Evolutionary conservation across 1,140 invertebrate genomes (phyloP).

Genomic region (Polypedilum vanderplanki): DNA sequence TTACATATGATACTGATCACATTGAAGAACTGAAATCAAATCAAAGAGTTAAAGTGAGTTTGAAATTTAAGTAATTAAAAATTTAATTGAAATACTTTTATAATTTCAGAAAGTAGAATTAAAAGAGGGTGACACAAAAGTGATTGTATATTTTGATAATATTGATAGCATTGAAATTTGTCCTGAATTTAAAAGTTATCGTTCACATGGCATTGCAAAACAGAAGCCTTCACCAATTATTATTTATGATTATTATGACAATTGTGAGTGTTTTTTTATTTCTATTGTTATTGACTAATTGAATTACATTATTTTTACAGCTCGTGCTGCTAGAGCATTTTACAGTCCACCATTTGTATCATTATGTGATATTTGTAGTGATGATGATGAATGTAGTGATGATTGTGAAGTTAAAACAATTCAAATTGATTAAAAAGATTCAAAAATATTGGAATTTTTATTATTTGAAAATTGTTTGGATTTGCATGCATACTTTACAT

Average conservation of each 20-base stretch:
- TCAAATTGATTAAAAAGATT: too few relatives aligned
- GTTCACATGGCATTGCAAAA: slow-evolving; percentile 76
- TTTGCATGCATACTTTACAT: too few relatives aligned
- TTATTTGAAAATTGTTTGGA: too few relatives aligned
- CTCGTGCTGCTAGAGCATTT: slow-evolving; percentile 63
- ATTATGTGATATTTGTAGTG: slow-evolving; percentile 70
- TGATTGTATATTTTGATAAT: slow-evolving; percentile 82
- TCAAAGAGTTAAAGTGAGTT: slow-evolving; percentile 36
- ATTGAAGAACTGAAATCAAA: slow-evolving; percentile 35
- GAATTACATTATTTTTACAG: slow-evolving; percentile 42
- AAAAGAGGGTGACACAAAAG: slow-evolving; percentile 59
- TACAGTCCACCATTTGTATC: slow-evolving; percentile 62
- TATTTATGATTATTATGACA: slow-evolving; percentile 90
- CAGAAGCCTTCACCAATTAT: slow-evolving; percentile 79
- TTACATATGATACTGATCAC: slow-evolving; percentile 34
- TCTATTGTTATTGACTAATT: background rate
- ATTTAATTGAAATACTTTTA: background rate
- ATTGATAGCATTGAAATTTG: slow-evolving; percentile 67
- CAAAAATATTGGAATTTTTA: too few relatives aligned
- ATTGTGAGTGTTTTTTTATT: slow-evolving; percentile 53
- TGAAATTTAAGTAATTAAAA: too few relatives aligned
- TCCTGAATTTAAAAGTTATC: slow-evolving; percentile 75
- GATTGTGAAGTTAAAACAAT: slow-evolving; percentile 37
- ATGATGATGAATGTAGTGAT: slow-evolving; percentile 58
- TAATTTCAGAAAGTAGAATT: slow-evolving; percentile 58